phyloP scores from a whole-genome alignment of 2,113 vertebrate genomes.

The Canis aureus region DNA sequence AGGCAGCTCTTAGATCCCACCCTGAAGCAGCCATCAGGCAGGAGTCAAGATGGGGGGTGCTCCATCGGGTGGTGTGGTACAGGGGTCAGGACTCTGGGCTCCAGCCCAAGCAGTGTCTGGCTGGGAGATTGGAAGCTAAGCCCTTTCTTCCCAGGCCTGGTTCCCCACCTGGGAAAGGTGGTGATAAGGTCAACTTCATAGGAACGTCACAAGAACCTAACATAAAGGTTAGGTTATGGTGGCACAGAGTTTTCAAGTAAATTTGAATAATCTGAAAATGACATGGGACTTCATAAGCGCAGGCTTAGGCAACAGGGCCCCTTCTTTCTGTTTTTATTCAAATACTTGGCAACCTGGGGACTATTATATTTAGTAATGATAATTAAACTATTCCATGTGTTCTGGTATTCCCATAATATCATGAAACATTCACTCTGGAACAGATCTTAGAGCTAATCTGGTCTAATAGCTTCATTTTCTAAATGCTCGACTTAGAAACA shows the following conservation, averaged over 20 bases:
- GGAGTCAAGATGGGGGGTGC: fast-evolving
- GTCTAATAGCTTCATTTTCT: conserved; percentile 65
- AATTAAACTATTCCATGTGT: conserved; percentile 80
- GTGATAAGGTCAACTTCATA: neutral
- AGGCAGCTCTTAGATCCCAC: neutral
- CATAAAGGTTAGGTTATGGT: neutral
- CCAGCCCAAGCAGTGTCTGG: fast-evolving
- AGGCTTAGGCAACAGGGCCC: neutral
- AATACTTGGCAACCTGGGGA: conserved; percentile 72
- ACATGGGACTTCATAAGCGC: neutral
- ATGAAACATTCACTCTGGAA: conserved; percentile 50
- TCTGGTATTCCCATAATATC: conserved; percentile 33
- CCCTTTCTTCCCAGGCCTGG: neutral
- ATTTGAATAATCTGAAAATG: conserved; percentile 7
- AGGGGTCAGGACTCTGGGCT: neutral
- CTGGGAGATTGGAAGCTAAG: fast-evolving
- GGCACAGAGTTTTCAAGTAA: neutral
- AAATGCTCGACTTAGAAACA: neutral
- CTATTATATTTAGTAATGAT: conserved; percentile 79
- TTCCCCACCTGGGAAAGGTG: neutral
- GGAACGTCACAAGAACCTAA: neutral
- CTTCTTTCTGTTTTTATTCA: conserved; percentile 60
- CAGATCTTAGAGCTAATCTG: conserved; percentile 51
- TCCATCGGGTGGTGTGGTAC: fast-evolving
- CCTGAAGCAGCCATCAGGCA: fast-evolving